Percentiles rank a stretch among this genome's conserved stretches.
These are phyloP conservation scores for Scytalopus superciliaris DNA, from an alignment of 2,113 vertebrate species.

Conservation along the genomic window DNA sequence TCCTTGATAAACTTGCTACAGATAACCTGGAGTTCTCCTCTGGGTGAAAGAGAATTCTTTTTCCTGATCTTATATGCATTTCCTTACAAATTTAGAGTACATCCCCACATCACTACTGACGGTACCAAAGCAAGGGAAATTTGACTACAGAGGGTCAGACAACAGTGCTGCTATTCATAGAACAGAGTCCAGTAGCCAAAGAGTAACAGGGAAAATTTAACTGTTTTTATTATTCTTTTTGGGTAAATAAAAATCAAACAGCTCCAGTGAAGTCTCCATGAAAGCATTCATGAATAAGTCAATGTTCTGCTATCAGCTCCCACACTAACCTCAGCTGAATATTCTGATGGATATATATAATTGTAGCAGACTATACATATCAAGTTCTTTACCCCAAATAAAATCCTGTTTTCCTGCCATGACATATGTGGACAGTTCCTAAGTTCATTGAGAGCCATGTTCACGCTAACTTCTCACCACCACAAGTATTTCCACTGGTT, in stretches of 20 bases:
- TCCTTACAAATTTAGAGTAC: neutral
- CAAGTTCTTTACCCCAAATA: neutral
- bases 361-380: neutral
- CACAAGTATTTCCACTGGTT: neutral
- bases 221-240: neutral
- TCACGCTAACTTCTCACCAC: neutral
- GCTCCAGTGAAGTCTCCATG: neutral
- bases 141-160: neutral
- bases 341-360: neutral
- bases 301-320: neutral
- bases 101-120: accelerated
- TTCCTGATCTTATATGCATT: neutral
- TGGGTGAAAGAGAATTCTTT: neutral
- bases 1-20: neutral
- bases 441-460: neutral
- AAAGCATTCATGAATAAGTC: neutral
- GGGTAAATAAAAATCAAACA: neutral
- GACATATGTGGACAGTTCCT: neutral
- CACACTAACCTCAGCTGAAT: neutral
- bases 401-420: neutral
- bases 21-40: neutral
- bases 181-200: neutral
- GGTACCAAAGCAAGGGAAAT: neutral
- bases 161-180: neutral
- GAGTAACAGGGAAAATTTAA: neutral